A percentile compares a stretch with the other conserved stretches of the same genome.
These are phyloP conservation scores for Drosophila lacteicornis DNA, from an alignment of 1,140 invertebrate species.

Conservation along the genomic window DNA sequence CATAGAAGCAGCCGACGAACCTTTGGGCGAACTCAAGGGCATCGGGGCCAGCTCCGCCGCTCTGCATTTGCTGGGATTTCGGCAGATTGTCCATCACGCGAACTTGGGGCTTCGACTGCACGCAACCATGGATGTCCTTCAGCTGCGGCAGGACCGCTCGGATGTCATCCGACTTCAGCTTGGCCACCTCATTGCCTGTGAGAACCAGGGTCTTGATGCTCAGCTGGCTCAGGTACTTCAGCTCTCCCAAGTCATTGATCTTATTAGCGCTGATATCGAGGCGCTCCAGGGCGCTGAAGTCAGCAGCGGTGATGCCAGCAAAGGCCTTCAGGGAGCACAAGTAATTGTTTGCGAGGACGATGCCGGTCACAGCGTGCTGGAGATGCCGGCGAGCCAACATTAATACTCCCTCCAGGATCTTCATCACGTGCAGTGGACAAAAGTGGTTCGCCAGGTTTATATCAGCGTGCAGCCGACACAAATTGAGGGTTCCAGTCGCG, in stretches of 20 bases:
- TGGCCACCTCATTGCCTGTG: slow-evolving; percentile 32
- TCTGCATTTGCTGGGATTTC: background rate
- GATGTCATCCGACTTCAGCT: background rate
- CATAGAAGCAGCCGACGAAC: slow-evolving; percentile 17
- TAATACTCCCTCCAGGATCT: slow-evolving; percentile 10
- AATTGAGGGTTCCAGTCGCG: slow-evolving; percentile 11
- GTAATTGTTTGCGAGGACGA: slow-evolving; percentile 46
- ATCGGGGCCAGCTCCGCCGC: background rate
- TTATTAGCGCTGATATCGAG: slow-evolving; percentile 49
- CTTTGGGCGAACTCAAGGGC: slow-evolving; percentile 1
- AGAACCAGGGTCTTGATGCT: slow-evolving; percentile 17
- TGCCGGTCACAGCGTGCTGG: background rate
- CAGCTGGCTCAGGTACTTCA: slow-evolving; percentile 13
- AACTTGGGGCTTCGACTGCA: background rate
- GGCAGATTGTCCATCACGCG: background rate
- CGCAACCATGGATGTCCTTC: slow-evolving; percentile 9
- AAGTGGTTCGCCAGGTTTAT: slow-evolving; percentile 18
- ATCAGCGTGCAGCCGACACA: slow-evolving; percentile 41
- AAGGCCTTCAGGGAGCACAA: slow-evolving; percentile 46
- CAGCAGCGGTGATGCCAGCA: background rate
- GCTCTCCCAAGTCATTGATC: slow-evolving; percentile 25
- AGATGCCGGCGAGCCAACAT: background rate
- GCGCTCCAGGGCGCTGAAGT: slow-evolving; percentile 22
- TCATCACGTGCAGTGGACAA: slow-evolving; percentile 34
- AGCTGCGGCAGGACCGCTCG: slow-evolving; percentile 28